These are phyloP conservation scores for Bombus huntii DNA, from an alignment of 1,140 invertebrate species.

Conservation along the genomic window DNA sequence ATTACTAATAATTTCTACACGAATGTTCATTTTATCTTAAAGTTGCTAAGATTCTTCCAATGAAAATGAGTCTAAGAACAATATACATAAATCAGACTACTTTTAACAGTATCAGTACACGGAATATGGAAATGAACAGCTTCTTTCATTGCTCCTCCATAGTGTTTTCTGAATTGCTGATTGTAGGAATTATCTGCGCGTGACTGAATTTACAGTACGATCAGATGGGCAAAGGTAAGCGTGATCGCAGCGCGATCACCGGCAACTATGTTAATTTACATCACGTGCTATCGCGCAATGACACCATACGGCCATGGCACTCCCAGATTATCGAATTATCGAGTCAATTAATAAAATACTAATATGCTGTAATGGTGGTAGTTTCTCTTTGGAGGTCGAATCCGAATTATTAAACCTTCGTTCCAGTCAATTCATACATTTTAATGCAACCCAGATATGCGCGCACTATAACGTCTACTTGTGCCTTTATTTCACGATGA, in stretches of 20 bases:
- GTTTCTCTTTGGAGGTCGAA: neutral
- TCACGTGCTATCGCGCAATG: neutral
- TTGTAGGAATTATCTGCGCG: neutral
- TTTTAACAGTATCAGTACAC: neutral
- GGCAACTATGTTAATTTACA: conserved; percentile 15
- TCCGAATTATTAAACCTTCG: neutral
- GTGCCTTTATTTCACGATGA: no score
- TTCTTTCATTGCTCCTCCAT: neutral
- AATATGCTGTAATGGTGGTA: neutral
- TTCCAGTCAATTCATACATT: conserved; percentile 7
- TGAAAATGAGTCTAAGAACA: no score
- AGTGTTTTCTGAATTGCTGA: conserved; percentile 25
- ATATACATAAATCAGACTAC: no score
- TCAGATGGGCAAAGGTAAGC: conserved; percentile 14
- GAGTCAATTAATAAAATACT: conserved; percentile 1
- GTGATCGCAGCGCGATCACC: neutral
- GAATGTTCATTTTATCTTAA: no score
- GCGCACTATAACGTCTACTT: no score
- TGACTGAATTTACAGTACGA: conserved; percentile 25
- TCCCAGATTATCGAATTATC: conserved; percentile 25
- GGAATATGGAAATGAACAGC: conserved; percentile 26
- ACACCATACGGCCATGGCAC: neutral
- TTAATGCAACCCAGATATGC: conserved; percentile 1
- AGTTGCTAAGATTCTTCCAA: no score
- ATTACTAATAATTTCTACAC: no score